These are phyloP conservation scores for Boulengerochromis microlepis DNA, from an alignment of 2,113 vertebrate species.

Conservation along the genomic window DNA sequence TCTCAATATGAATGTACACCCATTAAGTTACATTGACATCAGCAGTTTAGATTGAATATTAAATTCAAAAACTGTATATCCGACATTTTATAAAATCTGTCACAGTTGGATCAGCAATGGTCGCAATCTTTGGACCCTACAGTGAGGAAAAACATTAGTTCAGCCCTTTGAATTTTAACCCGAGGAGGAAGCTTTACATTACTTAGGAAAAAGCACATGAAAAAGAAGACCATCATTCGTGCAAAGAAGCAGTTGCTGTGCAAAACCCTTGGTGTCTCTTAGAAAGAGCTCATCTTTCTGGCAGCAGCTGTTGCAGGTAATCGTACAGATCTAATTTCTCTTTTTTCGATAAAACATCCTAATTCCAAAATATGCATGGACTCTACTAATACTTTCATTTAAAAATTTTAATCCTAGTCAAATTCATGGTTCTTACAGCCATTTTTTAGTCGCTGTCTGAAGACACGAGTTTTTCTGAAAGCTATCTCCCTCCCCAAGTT, in stretches of 20 bases:
- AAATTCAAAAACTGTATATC: too few species aligned
- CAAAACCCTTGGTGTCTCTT: neutral
- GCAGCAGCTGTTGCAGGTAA: neutral
- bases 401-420: neutral
- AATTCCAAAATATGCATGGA: neutral
- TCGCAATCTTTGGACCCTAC: neutral
- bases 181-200: neutral
- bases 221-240: neutral
- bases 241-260: neutral
- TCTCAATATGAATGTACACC: neutral
- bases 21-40: neutral
- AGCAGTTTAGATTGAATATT: neutral
- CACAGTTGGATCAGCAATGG: neutral
- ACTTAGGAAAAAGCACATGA: neutral
- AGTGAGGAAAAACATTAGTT: neutral
- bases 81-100: neutral
- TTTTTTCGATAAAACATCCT: neutral
- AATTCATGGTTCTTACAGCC: neutral
- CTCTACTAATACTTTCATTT: neutral
- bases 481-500: neutral
- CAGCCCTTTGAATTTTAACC: neutral
- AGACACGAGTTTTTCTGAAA: neutral
- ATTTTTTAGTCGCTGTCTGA: neutral
- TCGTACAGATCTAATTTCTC: rapidly evolving
- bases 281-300: neutral